phyloP scores from a whole-genome alignment of 2,797 vertebrate genomes.

The Semotilus atromaculatus region DNA sequence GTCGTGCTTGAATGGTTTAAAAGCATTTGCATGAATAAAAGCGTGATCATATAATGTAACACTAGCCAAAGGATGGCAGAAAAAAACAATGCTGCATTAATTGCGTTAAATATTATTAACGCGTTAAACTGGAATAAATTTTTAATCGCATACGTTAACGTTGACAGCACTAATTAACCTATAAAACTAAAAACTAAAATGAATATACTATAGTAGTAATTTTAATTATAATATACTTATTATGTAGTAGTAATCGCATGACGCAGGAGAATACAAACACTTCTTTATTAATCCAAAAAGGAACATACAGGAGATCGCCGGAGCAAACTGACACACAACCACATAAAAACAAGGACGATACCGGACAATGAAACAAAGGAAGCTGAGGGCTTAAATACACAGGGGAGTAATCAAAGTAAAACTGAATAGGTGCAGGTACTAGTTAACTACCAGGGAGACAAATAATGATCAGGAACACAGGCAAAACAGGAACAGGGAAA shows the following conservation, averaged over 20 bases:
- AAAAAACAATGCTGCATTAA: no score
- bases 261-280: not conserved
- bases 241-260: not conserved
- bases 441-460: not conserved
- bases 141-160: no score
- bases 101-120: no score
- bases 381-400: not conserved
- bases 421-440: not conserved
- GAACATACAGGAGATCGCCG: not conserved
- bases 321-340: not conserved
- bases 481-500: not conserved
- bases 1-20: no score
- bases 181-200: not conserved
- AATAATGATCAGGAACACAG: not conserved
- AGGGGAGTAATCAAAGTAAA: not conserved
- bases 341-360: not conserved
- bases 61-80: no score
- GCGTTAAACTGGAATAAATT: no score
- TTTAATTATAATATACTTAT: not conserved
- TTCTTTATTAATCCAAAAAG: not conserved
- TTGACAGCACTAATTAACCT: not conserved
- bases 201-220: not conserved
- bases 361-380: not conserved
- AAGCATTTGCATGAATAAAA: no score
- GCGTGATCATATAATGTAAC: no score